Conservation (phyloP, 2,888 invertebrate genomes). For the Alsophila aescularia region DNA sequence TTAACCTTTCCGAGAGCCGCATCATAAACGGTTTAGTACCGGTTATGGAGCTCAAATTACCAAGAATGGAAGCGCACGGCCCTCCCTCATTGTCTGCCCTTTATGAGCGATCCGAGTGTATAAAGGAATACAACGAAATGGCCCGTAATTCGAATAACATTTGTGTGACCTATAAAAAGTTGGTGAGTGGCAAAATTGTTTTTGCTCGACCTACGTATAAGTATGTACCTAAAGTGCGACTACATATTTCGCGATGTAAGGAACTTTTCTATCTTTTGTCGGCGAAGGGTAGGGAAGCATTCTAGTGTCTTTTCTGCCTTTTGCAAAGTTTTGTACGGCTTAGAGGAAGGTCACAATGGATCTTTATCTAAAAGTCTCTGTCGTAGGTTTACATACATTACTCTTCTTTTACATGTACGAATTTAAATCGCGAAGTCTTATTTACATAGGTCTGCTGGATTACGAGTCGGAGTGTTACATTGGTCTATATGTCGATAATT, state of each 20-base stretch:
- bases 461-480: constrained; percentile 5
- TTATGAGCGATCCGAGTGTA: constrained; percentile 73
- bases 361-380: constrained; percentile 50
- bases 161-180: constrained; percentile 75
- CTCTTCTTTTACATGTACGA: constrained; percentile 40
- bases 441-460: constrained; percentile 38
- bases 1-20: constrained; percentile 76
- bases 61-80: constrained; percentile 70
- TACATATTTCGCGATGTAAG: constrained; percentile 47
- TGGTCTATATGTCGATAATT: not conserved
- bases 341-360: constrained; percentile 52
- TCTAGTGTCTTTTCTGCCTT: constrained; percentile 44
- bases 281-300: constrained; percentile 45
- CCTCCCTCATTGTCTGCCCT: constrained; percentile 74
- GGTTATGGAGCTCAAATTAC: constrained; percentile 78
- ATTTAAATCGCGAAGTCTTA: constrained; percentile 39
- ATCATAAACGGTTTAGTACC: constrained; percentile 80
- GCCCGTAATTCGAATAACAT: constrained; percentile 75
- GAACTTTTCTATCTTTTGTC: constrained; percentile 54
- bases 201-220: constrained; percentile 48
- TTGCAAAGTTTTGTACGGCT: constrained; percentile 50
- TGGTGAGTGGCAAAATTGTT: constrained; percentile 61
- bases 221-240: constrained; percentile 19
- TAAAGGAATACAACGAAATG: constrained; percentile 74
- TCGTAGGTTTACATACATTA: constrained; percentile 40